Percentiles rank a stretch among this genome's conserved stretches.
phyloP scores from a whole-genome alignment of 2,797 vertebrate genomes.

The Melanogrammus aeglefinus region DNA sequence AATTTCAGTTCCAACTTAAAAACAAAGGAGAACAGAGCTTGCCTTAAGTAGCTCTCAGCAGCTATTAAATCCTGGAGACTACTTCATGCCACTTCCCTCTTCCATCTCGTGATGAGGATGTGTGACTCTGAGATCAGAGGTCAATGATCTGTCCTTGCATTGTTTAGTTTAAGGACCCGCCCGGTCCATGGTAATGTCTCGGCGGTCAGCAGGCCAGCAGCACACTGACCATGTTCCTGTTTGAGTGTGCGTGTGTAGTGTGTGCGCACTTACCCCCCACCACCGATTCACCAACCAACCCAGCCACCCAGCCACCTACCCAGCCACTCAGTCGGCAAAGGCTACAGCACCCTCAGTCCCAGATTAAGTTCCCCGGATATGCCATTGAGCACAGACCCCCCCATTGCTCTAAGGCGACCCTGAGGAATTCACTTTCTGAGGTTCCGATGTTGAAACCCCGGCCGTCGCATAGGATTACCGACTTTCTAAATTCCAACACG shows the following conservation, averaged over 20 bases:
- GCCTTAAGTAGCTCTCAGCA: too few relatives aligned
- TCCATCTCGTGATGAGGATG: too few relatives aligned
- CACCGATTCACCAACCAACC: conserved; percentile 18
- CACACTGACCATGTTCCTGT: background rate
- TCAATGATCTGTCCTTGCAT: too few relatives aligned
- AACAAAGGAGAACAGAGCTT: background rate
- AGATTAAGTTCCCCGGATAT: conserved; percentile 51
- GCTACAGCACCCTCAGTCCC: conserved; percentile 28
- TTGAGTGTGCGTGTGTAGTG: too few relatives aligned
- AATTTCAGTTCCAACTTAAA: background rate
- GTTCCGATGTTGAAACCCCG: conserved; percentile 32
- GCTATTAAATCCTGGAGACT: too few relatives aligned
- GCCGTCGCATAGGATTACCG: background rate
- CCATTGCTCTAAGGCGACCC: conserved; percentile 65
- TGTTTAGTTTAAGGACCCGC: too few relatives aligned
- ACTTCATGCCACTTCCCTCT: too few relatives aligned
- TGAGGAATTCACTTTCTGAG: conserved; percentile 47
- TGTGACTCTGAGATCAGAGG: too few relatives aligned
- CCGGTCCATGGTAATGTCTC: too few relatives aligned
- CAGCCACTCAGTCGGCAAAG: conserved; percentile 24
- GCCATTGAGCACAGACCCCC: conserved; percentile 58
- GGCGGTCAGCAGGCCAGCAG: background rate
- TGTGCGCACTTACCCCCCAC: conserved; percentile 10
- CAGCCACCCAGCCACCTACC: too few relatives aligned
- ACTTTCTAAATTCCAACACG: background rate